Base-by-base conservation (phyloP, 2,888 invertebrate genomes). In the Neoaliturus tenellus region DNA sequence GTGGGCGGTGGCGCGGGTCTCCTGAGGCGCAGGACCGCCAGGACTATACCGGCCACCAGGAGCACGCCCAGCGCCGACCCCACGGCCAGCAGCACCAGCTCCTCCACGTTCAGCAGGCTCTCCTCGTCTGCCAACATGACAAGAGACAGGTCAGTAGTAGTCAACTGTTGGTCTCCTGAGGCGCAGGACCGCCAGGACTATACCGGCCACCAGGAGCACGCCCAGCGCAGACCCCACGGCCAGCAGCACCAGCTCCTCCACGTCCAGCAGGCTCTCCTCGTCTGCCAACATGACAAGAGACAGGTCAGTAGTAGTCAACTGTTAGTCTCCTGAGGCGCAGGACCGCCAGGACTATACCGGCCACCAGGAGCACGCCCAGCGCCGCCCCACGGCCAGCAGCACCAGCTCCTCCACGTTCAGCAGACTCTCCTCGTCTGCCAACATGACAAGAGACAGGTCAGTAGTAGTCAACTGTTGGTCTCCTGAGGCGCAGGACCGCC, bases 151-250 rank as follows among this genome's bases (percentile, higher is more conserved):
- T n/a, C n/a, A n/a, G n/a, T n/a, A n/a, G n/a, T n/a, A n/a, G n/a
- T n/a, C n/a, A n/a, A n/a, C n/a, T n/a, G 55, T 8, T 4, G 51
- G 31, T 33, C 78, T 6, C 20, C 78, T 3, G 35, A 78, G 5
- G n/a, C 55, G 20, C 44, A 73, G 89, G 39, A 89, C 90, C 14
- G 90, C 91, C 48, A 91, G 89, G 78, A 91, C 90, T 1, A 78
- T 28, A 5, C 17, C 35, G 2, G 78, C 31, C 33, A 78, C 78
- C 31, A 78, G 33, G 35, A 78, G 28, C 33, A 78, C 78, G 5
- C 78, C 78, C 35, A 78, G 78, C 3, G 78, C 78, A 23, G 78
- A 78, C 14, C 78, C 78, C n/a, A 78, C 55, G 1, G 78, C 78
- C 55, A 78, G 33, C 17, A 78, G 78, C 5, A 78, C 20, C 55